Percentiles rank a stretch among this genome's conserved stretches.
Evolutionary conservation across 2,797 vertebrate genomes (phyloP).

Genomic region (Sebastes steindachneri): DNA sequence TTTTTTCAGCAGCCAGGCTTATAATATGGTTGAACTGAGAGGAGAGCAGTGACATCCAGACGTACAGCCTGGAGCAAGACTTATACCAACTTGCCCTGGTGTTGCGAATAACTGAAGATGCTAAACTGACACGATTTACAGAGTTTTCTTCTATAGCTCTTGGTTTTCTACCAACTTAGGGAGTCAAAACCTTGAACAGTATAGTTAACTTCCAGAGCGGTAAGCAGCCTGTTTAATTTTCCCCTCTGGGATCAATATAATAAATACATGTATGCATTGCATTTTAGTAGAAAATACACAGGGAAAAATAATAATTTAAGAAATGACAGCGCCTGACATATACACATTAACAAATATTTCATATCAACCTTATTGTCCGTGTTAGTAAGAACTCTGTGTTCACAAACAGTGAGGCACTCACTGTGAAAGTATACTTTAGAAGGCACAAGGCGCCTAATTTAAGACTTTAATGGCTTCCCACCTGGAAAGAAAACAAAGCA

Average conservation of each 20-base stretch:
- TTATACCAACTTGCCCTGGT: not conserved
- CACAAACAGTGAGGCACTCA: not conserved
- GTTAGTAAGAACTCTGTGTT: not conserved
- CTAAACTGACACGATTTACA: not conserved
- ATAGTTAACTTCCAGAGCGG: not conserved
- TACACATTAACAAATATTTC: not conserved
- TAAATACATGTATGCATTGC: not conserved
- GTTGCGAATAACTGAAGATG: not conserved
- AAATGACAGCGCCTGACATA: not conserved
- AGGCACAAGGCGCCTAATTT: conserved; percentile 4
- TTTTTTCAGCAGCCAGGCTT: not conserved
- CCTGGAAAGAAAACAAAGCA: conserved; percentile 26
- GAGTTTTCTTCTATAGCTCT: not conserved
- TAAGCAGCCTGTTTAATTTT: not conserved
- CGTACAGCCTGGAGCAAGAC: not conserved
- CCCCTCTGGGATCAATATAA: no score
- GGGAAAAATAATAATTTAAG: not conserved
- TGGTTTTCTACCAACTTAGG: not conserved
- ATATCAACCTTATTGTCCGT: not conserved
- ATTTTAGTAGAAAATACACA: not conserved
- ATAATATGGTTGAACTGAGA: not conserved
- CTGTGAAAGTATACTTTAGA: not conserved
- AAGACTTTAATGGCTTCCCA: conserved; percentile 9
- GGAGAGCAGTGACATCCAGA: conserved; percentile 7
- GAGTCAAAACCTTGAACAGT: not conserved